Conservation (phyloP, 2,888 invertebrate genomes). For the Xanthia icteritia region DNA sequence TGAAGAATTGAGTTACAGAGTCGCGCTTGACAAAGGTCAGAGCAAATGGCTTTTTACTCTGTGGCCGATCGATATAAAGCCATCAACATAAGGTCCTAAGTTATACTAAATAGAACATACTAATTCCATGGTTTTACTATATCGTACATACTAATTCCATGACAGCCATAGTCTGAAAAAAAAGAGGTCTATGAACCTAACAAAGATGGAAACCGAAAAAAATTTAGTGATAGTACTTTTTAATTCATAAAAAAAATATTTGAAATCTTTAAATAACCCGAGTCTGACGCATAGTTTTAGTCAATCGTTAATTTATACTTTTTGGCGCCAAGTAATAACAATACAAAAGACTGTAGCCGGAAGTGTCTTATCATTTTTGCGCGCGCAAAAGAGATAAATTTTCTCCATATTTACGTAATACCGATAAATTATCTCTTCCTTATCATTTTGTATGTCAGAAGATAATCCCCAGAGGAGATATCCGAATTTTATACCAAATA, state of each 20-base stretch:
- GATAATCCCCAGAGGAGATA: constrained; percentile 24
- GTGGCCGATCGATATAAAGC: neutral
- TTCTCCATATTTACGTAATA: constrained; percentile 21
- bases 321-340: constrained; percentile 28
- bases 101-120: neutral
- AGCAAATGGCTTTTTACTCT: neutral
- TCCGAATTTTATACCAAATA: neutral
- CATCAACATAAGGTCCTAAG: neutral
- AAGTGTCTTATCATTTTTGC: constrained; percentile 26
- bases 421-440: constrained; percentile 16
- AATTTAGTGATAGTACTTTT: neutral
- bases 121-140: neutral
- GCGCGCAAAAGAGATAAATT: constrained; percentile 17
- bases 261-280: neutral
- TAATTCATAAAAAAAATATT: neutral
- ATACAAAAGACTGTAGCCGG: constrained; percentile 1
- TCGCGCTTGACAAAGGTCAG: neutral
- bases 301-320: neutral
- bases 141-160: neutral
- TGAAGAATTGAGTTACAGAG: neutral
- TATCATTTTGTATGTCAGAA: constrained; percentile 30
- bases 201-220: neutral
- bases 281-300: neutral
- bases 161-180: neutral
- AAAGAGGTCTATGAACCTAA: neutral